These are phyloP conservation scores for Petrolisthes manimaculis DNA, from an alignment of 2,888 invertebrate genomes.

Conservation along the genomic window DNA sequence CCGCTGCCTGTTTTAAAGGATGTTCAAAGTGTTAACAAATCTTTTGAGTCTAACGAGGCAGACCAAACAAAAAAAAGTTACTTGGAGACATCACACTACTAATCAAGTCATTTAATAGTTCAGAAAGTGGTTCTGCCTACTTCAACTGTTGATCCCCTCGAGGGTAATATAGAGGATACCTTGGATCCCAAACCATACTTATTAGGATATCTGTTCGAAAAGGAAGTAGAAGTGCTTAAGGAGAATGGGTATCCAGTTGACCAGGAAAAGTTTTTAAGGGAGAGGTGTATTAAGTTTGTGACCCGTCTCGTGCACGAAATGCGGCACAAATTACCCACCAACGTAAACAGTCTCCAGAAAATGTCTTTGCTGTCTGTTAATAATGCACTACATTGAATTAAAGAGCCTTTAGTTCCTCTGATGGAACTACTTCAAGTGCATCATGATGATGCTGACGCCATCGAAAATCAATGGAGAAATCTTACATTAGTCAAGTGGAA, in stretches of 20 bases:
- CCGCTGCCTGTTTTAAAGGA: no score
- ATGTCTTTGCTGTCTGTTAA: neutral
- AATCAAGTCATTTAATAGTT: constrained; percentile 16
- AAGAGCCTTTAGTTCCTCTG: constrained; percentile 4
- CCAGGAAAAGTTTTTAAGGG: neutral
- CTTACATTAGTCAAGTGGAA: constrained; percentile 4
- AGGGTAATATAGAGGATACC: constrained; percentile 16
- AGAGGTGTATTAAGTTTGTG: neutral
- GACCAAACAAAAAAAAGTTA: no score
- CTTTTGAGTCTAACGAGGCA: no score
- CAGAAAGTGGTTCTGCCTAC: no score
- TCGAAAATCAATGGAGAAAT: neutral
- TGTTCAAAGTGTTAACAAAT: no score
- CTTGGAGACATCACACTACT: constrained; percentile 17
- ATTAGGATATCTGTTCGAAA: constrained; percentile 37
- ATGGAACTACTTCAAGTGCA: neutral
- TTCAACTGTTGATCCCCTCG: constrained; percentile 9
- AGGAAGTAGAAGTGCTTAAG: constrained; percentile 4
- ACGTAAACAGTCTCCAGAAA: constrained; percentile 2
- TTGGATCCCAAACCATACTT: constrained; percentile 28
- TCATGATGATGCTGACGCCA: neutral
- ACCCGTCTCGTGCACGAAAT: constrained; percentile 14
- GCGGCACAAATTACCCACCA: constrained; percentile 16
- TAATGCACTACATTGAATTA: neutral
- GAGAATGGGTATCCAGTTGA: constrained; percentile 17